A percentile compares a stretch with the other conserved stretches of the same genome.
Conservation (phyloP, 2,888 invertebrate genomes). For the Odontothrips loti region DNA sequence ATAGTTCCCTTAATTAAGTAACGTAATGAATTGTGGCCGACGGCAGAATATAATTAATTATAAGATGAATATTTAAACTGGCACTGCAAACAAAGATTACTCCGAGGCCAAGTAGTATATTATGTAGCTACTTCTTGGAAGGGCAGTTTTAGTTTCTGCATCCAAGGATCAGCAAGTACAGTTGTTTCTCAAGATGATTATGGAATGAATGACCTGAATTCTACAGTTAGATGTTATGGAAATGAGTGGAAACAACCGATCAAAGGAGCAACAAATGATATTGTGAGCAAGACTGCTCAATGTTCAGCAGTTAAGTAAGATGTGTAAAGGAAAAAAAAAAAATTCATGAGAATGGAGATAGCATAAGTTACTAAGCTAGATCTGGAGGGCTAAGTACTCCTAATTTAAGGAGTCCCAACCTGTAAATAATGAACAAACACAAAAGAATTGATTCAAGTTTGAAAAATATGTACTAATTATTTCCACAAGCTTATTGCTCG, state of each 20-base stretch:
- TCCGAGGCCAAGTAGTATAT: no score
- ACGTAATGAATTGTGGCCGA: no score
- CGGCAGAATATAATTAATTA: no score
- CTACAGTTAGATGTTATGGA: background rate
- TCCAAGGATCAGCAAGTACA: conserved; percentile 46
- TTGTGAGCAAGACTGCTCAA: background rate
- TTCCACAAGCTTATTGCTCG: background rate
- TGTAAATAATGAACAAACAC: background rate
- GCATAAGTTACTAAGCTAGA: conserved; percentile 4
- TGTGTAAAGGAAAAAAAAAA: background rate
- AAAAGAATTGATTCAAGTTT: background rate
- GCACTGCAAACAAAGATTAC: no score
- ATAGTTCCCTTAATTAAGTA: no score
- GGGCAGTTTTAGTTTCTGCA: background rate
- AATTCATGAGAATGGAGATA: background rate
- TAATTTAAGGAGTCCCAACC: background rate
- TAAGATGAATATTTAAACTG: no score
- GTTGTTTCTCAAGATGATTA: background rate
- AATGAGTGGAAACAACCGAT: background rate
- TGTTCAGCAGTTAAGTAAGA: background rate
- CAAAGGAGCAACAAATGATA: background rate
- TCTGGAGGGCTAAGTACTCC: background rate
- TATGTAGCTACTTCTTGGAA: no score
- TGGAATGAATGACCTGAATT: conserved; percentile 3
- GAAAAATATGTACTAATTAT: background rate